Base-by-base conservation (phyloP, 2,113 vertebrate species). In the Himantopus leucocephalus region DNA sequence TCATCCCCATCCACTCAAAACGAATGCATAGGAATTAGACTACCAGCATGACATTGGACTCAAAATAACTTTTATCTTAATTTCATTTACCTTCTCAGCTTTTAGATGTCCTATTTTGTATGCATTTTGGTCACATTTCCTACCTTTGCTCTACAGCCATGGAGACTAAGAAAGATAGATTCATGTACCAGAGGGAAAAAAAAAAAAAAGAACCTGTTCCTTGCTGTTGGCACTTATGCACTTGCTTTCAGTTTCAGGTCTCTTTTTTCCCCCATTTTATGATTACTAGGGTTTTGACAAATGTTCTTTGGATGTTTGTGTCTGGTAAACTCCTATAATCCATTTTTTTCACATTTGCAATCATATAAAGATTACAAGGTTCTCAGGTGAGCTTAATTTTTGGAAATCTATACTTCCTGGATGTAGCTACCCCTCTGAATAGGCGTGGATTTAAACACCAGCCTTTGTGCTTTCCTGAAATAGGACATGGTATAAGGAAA, bases 181-280 rank as follows among this genome's bases (percentile, higher is more conserved):
- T 62, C 8, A 8, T 24, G 3, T 9, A 47, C 6, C 6, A 76
- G 8, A 22, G 23, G 8, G n/a, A 63, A 70, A 4, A 5, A 47
- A 24, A 14, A 47, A 47, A 47, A 47, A 22, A 48, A 22, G 47
- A 21, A 48, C 22, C 47, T 48, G 21, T 17, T 48, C 47, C 47
- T 19, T 45, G 47, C 47, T 48, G 2, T 10, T 48, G 14, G 5
- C 20, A 37, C 5, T 60, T 15, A 30, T 0, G 4, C 2, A 52
- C 32, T 64, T 83, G 5, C 6, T 85, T 88, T 64, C 24, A 17
- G 8, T 55, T 60, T 74, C 43, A 47, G 8, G 21, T 34, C 2
- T 12, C 12, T 45, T 62, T 24, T 19, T 4, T 4, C 10, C 21
- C 17, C 29, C 7, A 6, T 84, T 32, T 74, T 37, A 37, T 58